A percentile compares a stretch with the other conserved stretches of the same genome.
phyloP scores from a whole-genome alignment of 2,888 invertebrate genomes.

The Drosophila suboccidentalis region DNA sequence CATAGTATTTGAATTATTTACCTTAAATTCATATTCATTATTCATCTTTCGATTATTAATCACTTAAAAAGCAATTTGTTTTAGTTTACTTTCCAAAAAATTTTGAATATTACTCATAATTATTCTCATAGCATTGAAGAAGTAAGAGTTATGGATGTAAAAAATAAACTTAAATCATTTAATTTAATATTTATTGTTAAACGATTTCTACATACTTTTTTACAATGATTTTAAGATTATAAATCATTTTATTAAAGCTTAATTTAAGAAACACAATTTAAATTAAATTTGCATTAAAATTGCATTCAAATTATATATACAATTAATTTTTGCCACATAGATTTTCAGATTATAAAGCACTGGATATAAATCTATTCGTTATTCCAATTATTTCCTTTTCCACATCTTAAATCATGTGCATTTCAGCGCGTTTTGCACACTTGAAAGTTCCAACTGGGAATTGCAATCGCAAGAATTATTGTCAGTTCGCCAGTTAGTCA shows the following conservation, averaged over 20 bases:
- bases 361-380: not conserved
- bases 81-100: not conserved
- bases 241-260: not conserved
- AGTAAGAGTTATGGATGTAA: not conserved
- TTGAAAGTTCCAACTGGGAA: slow-evolving; percentile 13
- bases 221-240: too few relatives aligned
- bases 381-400: not conserved
- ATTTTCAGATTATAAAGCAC: not conserved
- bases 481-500: slow-evolving; percentile 8
- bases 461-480: not conserved
- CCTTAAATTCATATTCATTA: not conserved
- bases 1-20: not conserved
- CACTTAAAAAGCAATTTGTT: not conserved
- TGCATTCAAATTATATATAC: not conserved
- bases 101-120: not conserved
- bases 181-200: too few relatives aligned
- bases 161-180: not conserved
- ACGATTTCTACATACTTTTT: too few relatives aligned
- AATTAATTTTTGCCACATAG: not conserved
- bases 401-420: not conserved
- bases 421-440: slow-evolving; percentile 30
- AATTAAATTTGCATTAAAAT: too few relatives aligned
- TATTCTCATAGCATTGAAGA: not conserved
- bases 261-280: too few relatives aligned
- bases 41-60: not conserved